These are phyloP conservation scores for Argyresthia goedartella DNA, from an alignment of 2,888 invertebrate genomes.

Conservation along the genomic window DNA sequence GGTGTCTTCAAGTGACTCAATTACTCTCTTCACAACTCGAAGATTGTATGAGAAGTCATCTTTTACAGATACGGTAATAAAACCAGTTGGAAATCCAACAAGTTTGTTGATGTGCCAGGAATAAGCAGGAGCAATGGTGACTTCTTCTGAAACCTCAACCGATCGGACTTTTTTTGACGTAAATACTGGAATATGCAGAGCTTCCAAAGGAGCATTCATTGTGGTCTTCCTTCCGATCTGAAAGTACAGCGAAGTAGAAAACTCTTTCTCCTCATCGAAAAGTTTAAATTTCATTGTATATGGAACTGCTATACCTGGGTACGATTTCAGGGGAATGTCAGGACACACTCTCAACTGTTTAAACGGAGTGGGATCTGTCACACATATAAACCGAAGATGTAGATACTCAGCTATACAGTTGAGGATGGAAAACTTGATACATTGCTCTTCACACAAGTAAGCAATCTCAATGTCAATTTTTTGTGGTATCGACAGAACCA, in stretches of 20 bases:
- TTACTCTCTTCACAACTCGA: constrained; percentile 27
- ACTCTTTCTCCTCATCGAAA: constrained; percentile 20
- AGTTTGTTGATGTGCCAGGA: constrained; percentile 37
- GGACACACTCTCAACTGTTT: constrained; percentile 28
- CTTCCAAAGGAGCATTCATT: constrained; percentile 18
- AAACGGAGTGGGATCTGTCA: constrained; percentile 31
- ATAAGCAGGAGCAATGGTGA: constrained; percentile 36
- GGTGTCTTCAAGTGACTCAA: constrained; percentile 13
- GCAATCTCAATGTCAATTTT: constrained; percentile 24
- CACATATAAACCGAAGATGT: constrained; percentile 30
- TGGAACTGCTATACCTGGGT: constrained; percentile 33
- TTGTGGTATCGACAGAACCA: constrained; percentile 27
- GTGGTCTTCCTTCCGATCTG: constrained; percentile 28
- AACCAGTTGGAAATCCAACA: constrained; percentile 26
- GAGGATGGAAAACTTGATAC: constrained; percentile 30
- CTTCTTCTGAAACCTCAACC: constrained; percentile 26
- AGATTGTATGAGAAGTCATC: constrained; percentile 31
- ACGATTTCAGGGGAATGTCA: constrained; percentile 27
- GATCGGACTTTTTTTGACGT: constrained; percentile 17
- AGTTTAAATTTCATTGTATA: constrained; percentile 35
- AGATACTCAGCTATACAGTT: constrained; percentile 31
- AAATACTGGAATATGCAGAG: constrained; percentile 30
- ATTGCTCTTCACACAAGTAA: constrained; percentile 21
- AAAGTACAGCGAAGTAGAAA: constrained; percentile 32
- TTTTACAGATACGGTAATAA: constrained; percentile 23